Evolutionary conservation across 1,140 invertebrate genomes (phyloP), one percentile per base, ranked within the genome.

Genomic region (Trichonephila clavipes): DNA sequence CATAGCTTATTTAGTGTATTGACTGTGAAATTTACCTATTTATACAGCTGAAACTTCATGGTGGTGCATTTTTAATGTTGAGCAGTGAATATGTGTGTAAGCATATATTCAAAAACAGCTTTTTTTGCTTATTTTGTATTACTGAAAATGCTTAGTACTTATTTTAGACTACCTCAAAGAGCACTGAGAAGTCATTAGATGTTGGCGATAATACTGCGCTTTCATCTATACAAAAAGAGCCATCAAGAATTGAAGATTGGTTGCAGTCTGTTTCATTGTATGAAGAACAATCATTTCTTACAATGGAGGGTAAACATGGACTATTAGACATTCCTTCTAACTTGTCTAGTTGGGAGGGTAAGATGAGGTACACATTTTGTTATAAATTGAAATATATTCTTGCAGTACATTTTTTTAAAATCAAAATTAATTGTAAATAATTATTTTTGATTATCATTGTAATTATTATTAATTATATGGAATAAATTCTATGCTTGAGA

Each of bases 301-400:
- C 14, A 0, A n/a, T 58, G 7, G 24, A 83, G 21, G 19, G 21
- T 58, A 21, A n/a, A 21, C 18, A 51, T 19, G 81, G 51, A 83
- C 44, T 51, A 7, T 40, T 7, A 51, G n/a, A 83, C 44, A 51
- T 58, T 12, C 51, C 21, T n/a, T 83, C 51, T 4, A 44, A 44
- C 51, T n/a, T 40, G 12, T 58, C 44, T n/a, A 83, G 81, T n/a
- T 83, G 81, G 81, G 81, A 83, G 51, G 51, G 51, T 83, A 83
- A 40, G 51, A 83, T 58, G 81, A 83, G 51, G 81, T 83, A 83
- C 19, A 28, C 2, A 51, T 51, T 51, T 51, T 51, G 51, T 12
- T 51, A 51, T 12, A 51, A 51, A 51, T 51, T 51, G 10, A 51
- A 51, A 10, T 51, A 7, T 51, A 51, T 51, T 51, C 51, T 10